Conservation (phyloP, 1,140 invertebrate genomes). For the Belonocnema kinseyi region DNA sequence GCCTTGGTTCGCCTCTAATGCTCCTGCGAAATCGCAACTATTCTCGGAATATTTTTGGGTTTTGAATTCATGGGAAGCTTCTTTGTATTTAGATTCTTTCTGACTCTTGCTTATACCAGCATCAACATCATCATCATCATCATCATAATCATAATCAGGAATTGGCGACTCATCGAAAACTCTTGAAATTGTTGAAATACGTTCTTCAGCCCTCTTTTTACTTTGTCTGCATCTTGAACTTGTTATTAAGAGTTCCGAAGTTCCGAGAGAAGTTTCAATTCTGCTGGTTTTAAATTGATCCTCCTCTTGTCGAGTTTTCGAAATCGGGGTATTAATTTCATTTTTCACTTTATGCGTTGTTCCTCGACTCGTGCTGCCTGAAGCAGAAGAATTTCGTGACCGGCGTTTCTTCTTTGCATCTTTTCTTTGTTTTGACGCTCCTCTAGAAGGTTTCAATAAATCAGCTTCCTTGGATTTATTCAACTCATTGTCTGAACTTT, state of each 20-base stretch:
- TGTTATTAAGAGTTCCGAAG: slow-evolving; percentile 36
- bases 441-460: slow-evolving; percentile 18
- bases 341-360: slow-evolving; percentile 15
- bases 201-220: slow-evolving; percentile 68
- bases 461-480: not conserved
- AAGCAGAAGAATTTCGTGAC: not conserved
- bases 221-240: slow-evolving; percentile 63
- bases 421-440: slow-evolving; percentile 36
- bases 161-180: slow-evolving; percentile 57
- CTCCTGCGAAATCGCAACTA: not conserved
- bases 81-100: slow-evolving; percentile 32
- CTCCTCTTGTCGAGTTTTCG: not conserved
- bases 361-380: slow-evolving; percentile 19
- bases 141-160: not conserved
- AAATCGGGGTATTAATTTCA: not conserved
- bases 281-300: not conserved
- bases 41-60: slow-evolving; percentile 32
- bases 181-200: slow-evolving; percentile 56
- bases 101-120: slow-evolving; percentile 12
- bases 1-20: not conserved
- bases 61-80: slow-evolving; percentile 41
- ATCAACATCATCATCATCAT: too few species aligned
- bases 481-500: slow-evolving; percentile 50
- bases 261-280: slow-evolving; percentile 20
- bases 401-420: slow-evolving; percentile 31